Conservation (phyloP, 2,888 invertebrate species). For the Drosophila setosimentum region DNA sequence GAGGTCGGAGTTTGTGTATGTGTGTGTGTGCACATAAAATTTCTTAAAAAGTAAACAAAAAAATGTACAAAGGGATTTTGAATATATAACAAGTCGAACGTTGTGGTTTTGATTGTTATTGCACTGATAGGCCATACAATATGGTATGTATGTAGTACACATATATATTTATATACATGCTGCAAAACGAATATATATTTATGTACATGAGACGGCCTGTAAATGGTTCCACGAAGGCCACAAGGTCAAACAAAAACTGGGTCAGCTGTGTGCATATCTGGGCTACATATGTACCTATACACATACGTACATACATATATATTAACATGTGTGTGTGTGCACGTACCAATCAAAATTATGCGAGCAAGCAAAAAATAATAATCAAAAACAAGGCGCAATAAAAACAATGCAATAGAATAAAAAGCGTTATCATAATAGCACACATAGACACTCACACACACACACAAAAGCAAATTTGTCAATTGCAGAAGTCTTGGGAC, state of each 20-base stretch:
- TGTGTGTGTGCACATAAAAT: not conserved
- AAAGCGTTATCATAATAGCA: slow-evolving; percentile 41
- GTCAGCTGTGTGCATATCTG: slow-evolving; percentile 66
- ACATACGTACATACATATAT: not conserved
- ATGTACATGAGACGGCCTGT: slow-evolving; percentile 13
- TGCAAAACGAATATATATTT: slow-evolving; percentile 8
- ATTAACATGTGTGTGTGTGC: not conserved
- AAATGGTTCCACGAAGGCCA: slow-evolving; percentile 59
- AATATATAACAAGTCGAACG: slow-evolving; percentile 6
- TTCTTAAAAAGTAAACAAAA: not conserved
- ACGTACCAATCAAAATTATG: slow-evolving; percentile 37
- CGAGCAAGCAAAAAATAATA: slow-evolving; percentile 46
- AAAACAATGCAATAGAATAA: slow-evolving; percentile 34
- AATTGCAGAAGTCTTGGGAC: slow-evolving; percentile 37
- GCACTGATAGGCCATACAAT: slow-evolving; percentile 16
- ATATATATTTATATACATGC: slow-evolving; percentile 7
- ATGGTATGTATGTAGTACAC: not conserved
- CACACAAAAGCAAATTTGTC: slow-evolving; percentile 33
- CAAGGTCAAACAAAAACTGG: slow-evolving; percentile 77
- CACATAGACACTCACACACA: not conserved
- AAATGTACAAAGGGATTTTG: not conserved
- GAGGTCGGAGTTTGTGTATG: not conserved
- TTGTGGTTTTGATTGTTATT: slow-evolving; percentile 10
- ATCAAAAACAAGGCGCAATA: slow-evolving; percentile 57
- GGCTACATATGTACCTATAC: slow-evolving; percentile 23